Evolutionary conservation across 2,113 vertebrate genomes (phyloP), one percentile per base, ranked within the genome.

Genomic region (Cranoglanis bouderius): DNA sequence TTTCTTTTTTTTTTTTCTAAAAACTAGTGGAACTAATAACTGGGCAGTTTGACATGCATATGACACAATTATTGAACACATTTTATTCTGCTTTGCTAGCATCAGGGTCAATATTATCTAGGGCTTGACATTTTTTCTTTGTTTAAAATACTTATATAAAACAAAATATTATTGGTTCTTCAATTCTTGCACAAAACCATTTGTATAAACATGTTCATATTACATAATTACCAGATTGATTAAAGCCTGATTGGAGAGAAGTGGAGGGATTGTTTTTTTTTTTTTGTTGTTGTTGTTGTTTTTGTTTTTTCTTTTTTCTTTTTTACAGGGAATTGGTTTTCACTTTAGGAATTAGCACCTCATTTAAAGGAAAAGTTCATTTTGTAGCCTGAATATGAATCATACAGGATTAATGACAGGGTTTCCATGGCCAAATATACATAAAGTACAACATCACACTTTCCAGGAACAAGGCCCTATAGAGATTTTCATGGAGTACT

Each of bases 41-140:
- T n/a, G 46, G 78, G 65, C 46, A 82, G 63, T 88, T 53, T 46
- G 77, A 57, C 87, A 88, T 86, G 87, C 84, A 88, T 26, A 86
- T 86, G 80, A 85, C 70, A 88, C 88, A 90, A 55, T 74, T 90
- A 85, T 63, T 38, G 46, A 82, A 59, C 38, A 81, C 74, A 85
- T n/a, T 78, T 88, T 57, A 81, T 70, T 85, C 81, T 75, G 83
- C 80, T 82, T 81, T 49, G 24, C 40, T 85, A 55, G 51, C 49
- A 85, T 59, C 43, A 57, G 26, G 24, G 32, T 85, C 57, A 5
- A n/a, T 19, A 51, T 84, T 84, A 53, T 53, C 77, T 53, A 32
- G 46, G 16, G 14, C 49, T 8, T 53, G 46, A 53, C 9, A 18
- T 77, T 75, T 86, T 90, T 53, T 75, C 57, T 74, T 70, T 82